Conservation (phyloP, 2,113 vertebrate species). For the Rhombomys opimus region DNA sequence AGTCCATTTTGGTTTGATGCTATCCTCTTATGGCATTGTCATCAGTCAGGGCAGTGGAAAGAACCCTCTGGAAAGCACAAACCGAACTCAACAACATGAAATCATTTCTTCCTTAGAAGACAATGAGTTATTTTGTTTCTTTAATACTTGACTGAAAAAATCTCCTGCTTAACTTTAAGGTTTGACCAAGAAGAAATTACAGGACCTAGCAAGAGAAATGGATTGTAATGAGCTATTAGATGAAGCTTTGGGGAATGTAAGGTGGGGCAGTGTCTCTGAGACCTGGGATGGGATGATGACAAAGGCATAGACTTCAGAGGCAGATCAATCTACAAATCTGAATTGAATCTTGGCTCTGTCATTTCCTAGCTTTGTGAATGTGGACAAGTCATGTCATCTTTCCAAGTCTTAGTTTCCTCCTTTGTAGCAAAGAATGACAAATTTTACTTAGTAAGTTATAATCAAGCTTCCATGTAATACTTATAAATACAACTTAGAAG, state of each 20-base stretch:
- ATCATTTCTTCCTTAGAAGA: slow-evolving; percentile 53
- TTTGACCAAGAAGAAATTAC: background rate
- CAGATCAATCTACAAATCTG: background rate
- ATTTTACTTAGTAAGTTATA: background rate
- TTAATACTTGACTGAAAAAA: background rate
- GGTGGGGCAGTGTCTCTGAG: slow-evolving; percentile 48
- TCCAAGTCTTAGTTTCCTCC: background rate
- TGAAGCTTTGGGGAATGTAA: slow-evolving; percentile 94
- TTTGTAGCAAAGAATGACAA: background rate
- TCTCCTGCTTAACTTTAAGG: background rate
- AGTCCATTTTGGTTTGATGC: background rate
- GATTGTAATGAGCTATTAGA: slow-evolving; percentile 90
- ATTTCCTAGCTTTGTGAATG: background rate
- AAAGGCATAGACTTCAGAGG: background rate
- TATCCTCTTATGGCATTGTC: background rate
- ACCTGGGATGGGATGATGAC: background rate
- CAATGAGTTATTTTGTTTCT: background rate
- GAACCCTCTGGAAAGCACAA: background rate
- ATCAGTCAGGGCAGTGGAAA: background rate
- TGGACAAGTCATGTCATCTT: background rate
- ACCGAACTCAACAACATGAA: background rate
- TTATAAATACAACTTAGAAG: background rate
- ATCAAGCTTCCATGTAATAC: background rate
- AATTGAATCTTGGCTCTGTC: background rate
- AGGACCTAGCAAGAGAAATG: background rate